phyloP scores from a whole-genome alignment of 1,140 invertebrate species.

The Drosophila kepulauana region DNA sequence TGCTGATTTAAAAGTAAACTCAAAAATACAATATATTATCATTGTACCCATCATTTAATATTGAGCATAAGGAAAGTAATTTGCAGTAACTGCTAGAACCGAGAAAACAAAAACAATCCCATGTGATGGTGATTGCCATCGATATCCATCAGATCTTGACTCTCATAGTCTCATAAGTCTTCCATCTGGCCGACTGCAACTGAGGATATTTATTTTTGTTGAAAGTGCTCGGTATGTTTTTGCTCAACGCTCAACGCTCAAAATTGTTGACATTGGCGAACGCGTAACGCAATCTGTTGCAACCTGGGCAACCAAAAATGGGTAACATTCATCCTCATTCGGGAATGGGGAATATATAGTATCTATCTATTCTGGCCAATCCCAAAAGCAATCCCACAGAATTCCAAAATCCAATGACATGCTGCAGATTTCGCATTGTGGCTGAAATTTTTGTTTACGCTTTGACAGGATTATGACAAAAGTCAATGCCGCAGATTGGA shows the following conservation, averaged over 20 bases:
- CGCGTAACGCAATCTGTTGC: conserved; percentile 40
- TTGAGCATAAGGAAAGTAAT: neutral
- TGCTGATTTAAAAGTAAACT: too few relatives aligned
- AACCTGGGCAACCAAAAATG: conserved; percentile 7
- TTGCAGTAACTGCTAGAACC: neutral
- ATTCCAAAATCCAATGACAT: conserved; percentile 30
- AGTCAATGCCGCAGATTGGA: conserved; percentile 62
- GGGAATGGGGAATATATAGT: conserved; percentile 5
- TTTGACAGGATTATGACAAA: conserved; percentile 78
- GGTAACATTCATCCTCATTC: conserved; percentile 4
- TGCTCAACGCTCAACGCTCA: conserved; percentile 4
- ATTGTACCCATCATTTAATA: too few relatives aligned
- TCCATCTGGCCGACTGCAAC: neutral
- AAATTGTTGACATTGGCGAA: conserved; percentile 33
- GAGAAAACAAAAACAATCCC: neutral
- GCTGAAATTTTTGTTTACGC: conserved; percentile 79
- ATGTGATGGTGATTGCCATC: conserved; percentile 6
- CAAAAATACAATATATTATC: too few relatives aligned
- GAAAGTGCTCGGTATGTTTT: conserved; percentile 21
- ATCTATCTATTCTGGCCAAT: conserved; percentile 16
- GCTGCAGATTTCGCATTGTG: conserved; percentile 32
- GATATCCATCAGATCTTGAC: neutral
- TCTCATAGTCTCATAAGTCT: neutral
- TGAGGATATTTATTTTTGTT: conserved; percentile 9
- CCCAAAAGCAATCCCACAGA: conserved; percentile 44